Evolutionary conservation across 1,140 invertebrate species (phyloP), one percentile per base, ranked within the genome.

Genomic region (Micrasema longulum): DNA sequence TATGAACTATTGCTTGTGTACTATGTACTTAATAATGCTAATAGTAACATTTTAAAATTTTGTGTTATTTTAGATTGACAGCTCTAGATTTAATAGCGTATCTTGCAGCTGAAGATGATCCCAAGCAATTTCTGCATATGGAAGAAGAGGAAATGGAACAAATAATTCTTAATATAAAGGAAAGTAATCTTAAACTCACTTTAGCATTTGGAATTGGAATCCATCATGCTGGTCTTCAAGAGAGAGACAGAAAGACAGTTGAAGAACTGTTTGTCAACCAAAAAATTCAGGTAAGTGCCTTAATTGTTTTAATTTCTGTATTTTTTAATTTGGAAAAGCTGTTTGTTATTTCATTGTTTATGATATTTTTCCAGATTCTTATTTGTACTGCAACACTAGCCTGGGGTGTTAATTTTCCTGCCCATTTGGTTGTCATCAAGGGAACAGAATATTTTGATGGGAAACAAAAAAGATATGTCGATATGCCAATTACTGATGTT

Each of bases 371-470:
- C 38, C 22, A 93, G 92, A 89, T 99, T n/a, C 84, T 99, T 14
- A 95, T 99, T 71, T 96, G 98, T 31, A 99, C 98, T 0, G 94
- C 97, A 6, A 99, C 98, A 0, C 82, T 99, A 26, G 98, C 98
- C 1, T 99, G 98, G 98, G 98, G 98, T 53, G 97, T 99, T 0
- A 99, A 99, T 85, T 95, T 99, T 76, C 98, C 98, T 1, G 97
- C 98, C 0, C 87, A 88, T 77, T 76, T 88, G 43, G 87, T 88
- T 14, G 86, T 88, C 1, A 87, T 90, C 67, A 92, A 92, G 79
- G 95, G 95, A 52, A 99, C 98, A 1, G 98, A 99, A 84, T 99
- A 97, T 84, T 99, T 93, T 82, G 98, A 99, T 84, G 97, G 97
- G 7, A 99, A 99, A 80, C 90, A 90, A 3, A 94, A 96, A 79